Conservation (phyloP, 2,113 vertebrate genomes). For the Apodemus sylvaticus region DNA sequence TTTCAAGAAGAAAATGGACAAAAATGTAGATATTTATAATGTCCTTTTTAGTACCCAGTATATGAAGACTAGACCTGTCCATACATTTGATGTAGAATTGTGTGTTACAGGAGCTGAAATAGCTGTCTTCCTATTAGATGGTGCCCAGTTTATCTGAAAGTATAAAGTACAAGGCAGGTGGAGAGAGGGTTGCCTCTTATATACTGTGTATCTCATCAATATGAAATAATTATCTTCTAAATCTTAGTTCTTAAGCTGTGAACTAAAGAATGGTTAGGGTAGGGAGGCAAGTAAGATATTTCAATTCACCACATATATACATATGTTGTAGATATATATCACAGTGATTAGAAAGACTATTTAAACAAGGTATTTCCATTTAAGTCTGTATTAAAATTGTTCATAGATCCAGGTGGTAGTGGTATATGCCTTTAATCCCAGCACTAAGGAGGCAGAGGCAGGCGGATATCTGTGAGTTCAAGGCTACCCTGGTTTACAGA, state of each 20-base stretch:
- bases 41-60: not conserved
- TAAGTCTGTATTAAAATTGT: not conserved
- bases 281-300: no score
- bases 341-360: not conserved
- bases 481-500: not conserved
- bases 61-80: not conserved
- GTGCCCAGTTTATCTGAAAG: not conserved
- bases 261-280: not conserved
- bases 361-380: not conserved
- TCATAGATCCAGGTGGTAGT: not conserved
- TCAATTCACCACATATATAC: not conserved
- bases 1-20: not conserved
- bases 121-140: not conserved
- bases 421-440: not conserved
- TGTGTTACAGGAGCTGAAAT: not conserved
- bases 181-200: not conserved
- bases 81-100: not conserved
- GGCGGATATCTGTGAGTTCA: not conserved
- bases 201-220: not conserved
- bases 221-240: not conserved
- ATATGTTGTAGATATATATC: no score
- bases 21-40: not conserved
- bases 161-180: not conserved
- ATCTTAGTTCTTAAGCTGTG: not conserved
- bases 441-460: not conserved